These are phyloP conservation scores for Melanogrammus aeglefinus DNA, from an alignment of 2,797 vertebrate genomes.

Conservation along the genomic window DNA sequence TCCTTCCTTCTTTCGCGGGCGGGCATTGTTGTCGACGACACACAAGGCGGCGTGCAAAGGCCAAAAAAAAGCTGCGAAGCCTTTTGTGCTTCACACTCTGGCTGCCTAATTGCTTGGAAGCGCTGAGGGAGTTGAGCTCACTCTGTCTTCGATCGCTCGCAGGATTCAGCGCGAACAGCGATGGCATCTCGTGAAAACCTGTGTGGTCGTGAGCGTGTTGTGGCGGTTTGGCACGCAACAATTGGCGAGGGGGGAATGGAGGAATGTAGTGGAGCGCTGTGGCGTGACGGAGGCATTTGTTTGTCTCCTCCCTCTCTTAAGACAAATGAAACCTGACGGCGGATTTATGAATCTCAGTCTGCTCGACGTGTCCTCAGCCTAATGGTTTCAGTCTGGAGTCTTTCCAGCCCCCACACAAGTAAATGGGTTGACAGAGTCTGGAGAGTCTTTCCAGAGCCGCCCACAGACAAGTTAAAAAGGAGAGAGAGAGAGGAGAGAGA, in stretches of 20 bases:
- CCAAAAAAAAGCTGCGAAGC: slow-evolving; percentile 65
- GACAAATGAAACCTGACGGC: slow-evolving; percentile 47
- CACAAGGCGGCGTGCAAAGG: slow-evolving; percentile 17
- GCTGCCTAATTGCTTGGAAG: slow-evolving; percentile 73
- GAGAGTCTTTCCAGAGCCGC: no score
- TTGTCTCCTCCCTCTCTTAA: slow-evolving; percentile 25
- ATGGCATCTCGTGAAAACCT: slow-evolving; percentile 45
- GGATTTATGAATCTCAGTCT: slow-evolving; percentile 32
- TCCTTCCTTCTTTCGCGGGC: slow-evolving; percentile 51
- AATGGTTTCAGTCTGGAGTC: slow-evolving; percentile 25
- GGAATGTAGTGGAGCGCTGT: slow-evolving; percentile 37
- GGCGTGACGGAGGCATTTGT: slow-evolving; percentile 55
- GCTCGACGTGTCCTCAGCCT: slow-evolving; percentile 12
- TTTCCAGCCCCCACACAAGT: no score
- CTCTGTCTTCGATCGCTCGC: slow-evolving; percentile 47
- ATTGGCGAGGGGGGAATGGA: not conserved
- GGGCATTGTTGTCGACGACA: slow-evolving; percentile 45
- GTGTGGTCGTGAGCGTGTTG: slow-evolving; percentile 58
- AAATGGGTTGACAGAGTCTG: no score
- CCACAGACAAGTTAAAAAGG: no score
- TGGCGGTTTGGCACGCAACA: slow-evolving; percentile 24
- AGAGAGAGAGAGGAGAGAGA: no score
- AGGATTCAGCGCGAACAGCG: slow-evolving; percentile 63
- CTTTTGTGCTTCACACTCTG: slow-evolving; percentile 67
- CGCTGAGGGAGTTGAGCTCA: slow-evolving; percentile 48